These are phyloP conservation scores for Sternotherus odoratus DNA, from an alignment of 2,797 vertebrate species.

Conservation along the genomic window DNA sequence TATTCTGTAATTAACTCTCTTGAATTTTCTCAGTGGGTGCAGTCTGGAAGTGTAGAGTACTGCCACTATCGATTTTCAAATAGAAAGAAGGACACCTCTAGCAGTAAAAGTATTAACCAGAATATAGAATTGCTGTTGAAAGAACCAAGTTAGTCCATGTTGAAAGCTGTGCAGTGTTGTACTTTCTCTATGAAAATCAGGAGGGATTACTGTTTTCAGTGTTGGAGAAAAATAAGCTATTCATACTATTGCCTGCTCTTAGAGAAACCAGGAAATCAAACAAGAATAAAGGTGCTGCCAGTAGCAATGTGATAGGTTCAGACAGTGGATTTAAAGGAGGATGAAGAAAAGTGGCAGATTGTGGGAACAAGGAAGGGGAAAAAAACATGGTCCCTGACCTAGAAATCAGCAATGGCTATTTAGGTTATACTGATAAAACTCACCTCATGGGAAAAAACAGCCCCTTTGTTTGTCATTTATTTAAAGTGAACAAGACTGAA, in stretches of 20 bases:
- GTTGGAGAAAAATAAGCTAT: fast-evolving
- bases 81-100: not conserved
- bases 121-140: not conserved
- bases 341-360: not conserved
- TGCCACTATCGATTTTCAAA: not conserved
- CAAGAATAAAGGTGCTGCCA: not conserved
- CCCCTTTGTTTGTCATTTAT: not conserved
- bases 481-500: not conserved
- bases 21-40: not conserved
- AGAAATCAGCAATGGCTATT: not conserved
- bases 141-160: not conserved
- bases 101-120: not conserved
- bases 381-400: too few species aligned
- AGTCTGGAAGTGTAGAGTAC: not conserved
- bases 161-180: not conserved
- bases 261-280: not conserved
- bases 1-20: not conserved
- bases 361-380: too few species aligned
- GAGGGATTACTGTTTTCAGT: not conserved
- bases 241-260: not conserved
- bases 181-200: not conserved
- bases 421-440: too few species aligned
- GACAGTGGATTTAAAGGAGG: not conserved
- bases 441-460: not conserved
- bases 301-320: not conserved